phyloP scores from a whole-genome alignment of 2,113 vertebrate species.

The Seriola aureovittata region DNA sequence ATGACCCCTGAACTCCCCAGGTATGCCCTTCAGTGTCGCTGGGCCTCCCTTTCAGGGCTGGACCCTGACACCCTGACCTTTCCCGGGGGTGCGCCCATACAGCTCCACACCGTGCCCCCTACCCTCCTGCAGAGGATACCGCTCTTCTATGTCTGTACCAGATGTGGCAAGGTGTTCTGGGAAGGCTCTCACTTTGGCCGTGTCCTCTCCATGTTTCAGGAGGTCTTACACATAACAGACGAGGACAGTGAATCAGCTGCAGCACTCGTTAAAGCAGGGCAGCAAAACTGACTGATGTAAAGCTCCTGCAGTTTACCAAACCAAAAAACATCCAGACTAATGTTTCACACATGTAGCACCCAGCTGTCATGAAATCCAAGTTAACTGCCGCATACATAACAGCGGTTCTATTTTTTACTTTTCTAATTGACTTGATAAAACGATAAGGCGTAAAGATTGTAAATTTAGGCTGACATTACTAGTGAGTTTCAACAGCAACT shows the following conservation, averaged over 20 bases:
- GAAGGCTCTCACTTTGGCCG: slow-evolving; percentile 90
- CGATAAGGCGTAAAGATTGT: not conserved
- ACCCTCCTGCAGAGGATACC: slow-evolving; percentile 81
- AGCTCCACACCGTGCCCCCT: slow-evolving; percentile 80
- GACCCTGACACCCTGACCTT: slow-evolving; percentile 41
- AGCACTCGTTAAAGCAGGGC: not conserved
- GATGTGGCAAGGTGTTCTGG: slow-evolving; percentile 93
- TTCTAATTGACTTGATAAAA: not conserved
- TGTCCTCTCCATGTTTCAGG: slow-evolving; percentile 83
- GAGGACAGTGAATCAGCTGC: slow-evolving; percentile 14
- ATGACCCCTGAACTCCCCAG: slow-evolving; percentile 70
- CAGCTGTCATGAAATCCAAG: not conserved
- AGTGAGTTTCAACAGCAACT: not conserved
- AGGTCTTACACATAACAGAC: slow-evolving; percentile 74
- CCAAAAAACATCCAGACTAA: not conserved
- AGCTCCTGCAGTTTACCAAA: not conserved
- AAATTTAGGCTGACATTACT: not conserved
- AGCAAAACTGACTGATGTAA: slow-evolving; percentile 21
- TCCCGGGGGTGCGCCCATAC: slow-evolving; percentile 66
- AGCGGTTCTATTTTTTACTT: not conserved
- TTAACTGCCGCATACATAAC: not conserved
- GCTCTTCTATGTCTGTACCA: slow-evolving; percentile 86
- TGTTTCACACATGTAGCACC: not conserved
- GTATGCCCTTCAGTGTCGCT: slow-evolving; percentile 60
- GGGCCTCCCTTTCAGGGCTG: slow-evolving; percentile 67